phyloP scores from a whole-genome alignment of 2,888 invertebrate species.

The Trimorus sp. region DNA sequence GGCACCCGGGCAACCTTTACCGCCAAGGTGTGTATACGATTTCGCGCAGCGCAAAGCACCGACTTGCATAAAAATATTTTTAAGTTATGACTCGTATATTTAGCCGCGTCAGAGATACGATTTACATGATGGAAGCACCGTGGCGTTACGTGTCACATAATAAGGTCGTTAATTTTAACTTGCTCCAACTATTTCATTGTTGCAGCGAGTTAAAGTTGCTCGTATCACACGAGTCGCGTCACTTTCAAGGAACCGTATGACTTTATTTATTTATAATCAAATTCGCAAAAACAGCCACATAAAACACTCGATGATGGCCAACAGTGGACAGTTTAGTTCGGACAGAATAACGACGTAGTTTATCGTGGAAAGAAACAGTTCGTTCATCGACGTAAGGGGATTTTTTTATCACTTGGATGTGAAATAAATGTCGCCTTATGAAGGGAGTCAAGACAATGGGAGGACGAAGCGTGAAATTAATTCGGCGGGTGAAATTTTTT shows the following conservation, averaged over 20 bases:
- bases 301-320: too few species aligned
- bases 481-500: conserved; percentile 13
- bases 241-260: conserved; percentile 3
- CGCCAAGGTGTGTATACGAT: background rate
- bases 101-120: conserved; percentile 4
- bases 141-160: conserved; percentile 14
- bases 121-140: conserved; percentile 17
- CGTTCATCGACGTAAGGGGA: too few species aligned
- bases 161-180: conserved; percentile 26
- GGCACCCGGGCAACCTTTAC: background rate
- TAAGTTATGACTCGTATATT: conserved; percentile 26
- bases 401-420: too few species aligned
- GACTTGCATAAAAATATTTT: conserved; percentile 17
- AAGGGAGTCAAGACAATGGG: too few species aligned
- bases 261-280: conserved; percentile 8
- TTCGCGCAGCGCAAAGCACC: conserved; percentile 13
- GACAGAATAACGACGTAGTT: too few species aligned
- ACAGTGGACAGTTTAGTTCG: too few species aligned
- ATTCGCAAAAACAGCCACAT: too few species aligned
- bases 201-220: conserved; percentile 19
- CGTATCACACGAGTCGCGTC: background rate
- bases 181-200: conserved; percentile 23
- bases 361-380: too few species aligned
- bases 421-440: too few species aligned
- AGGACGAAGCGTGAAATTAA: too few species aligned